A percentile compares a stretch with the other conserved stretches of the same genome.
Evolutionary conservation across 2,113 vertebrate species (phyloP).

Genomic region (Falcunculus frontatus): DNA sequence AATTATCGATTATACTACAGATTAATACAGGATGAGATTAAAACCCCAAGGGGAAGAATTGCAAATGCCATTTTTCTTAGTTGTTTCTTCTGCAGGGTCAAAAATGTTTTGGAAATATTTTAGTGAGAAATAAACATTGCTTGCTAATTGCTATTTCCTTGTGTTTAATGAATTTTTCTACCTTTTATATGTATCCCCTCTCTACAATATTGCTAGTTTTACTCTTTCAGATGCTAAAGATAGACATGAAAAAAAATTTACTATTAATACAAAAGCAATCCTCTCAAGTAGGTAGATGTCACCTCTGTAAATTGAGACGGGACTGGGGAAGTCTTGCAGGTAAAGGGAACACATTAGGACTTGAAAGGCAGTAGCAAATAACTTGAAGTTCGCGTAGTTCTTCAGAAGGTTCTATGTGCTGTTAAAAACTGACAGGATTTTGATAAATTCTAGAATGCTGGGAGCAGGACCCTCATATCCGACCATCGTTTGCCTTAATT

Average conservation of each 20-base stretch:
- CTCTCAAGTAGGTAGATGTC: neutral
- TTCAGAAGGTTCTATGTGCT: neutral
- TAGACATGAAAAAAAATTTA: neutral
- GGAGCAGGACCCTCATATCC: constrained; percentile 94
- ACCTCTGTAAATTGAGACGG: neutral
- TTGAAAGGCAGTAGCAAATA: neutral
- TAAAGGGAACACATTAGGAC: neutral
- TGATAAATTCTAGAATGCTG: constrained; percentile 86
- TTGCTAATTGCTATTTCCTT: neutral
- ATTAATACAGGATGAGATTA: neutral
- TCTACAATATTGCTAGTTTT: neutral
- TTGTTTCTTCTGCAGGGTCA: neutral
- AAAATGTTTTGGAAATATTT: neutral
- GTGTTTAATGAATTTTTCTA: neutral
- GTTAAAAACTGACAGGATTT: constrained; percentile 7
- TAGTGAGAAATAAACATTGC: neutral
- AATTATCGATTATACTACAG: neutral
- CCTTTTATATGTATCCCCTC: neutral
- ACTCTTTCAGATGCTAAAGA: neutral
- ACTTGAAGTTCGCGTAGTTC: neutral
- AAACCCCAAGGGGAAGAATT: neutral
- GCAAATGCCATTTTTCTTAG: neutral
- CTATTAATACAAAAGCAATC: neutral
- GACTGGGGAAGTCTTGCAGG: neutral
- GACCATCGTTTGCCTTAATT: constrained; percentile 91